Conservation (phyloP, 2,888 invertebrate genomes). For the Asteroscopus sphinx region DNA sequence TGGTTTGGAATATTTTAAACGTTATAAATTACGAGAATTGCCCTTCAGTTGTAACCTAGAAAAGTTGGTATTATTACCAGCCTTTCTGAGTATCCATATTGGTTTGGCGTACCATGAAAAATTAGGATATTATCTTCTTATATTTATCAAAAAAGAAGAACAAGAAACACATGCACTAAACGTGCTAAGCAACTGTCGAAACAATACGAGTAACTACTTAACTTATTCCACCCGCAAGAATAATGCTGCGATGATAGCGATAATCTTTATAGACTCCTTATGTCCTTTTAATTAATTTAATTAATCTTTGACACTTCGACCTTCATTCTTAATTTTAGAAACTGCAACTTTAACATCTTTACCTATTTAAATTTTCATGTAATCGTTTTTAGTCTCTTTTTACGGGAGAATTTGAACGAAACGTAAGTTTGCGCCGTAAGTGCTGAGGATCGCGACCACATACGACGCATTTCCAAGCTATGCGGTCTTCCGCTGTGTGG, state of each 20-base stretch:
- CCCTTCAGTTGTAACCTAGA: too few species aligned
- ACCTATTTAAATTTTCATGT: conserved; percentile 26
- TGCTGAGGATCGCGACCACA: too few species aligned
- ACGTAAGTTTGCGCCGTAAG: conserved; percentile 54
- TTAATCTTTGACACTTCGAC: conserved; percentile 25
- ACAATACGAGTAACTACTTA: not conserved
- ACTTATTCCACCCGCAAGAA: not conserved
- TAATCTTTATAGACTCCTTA: conserved; percentile 1
- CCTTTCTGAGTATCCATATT: too few species aligned
- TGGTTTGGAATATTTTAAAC: too few species aligned
- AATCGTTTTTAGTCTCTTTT: conserved; percentile 8
- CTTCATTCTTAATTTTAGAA: conserved; percentile 17
- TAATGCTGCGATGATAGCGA: conserved; percentile 8
- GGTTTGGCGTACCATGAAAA: too few species aligned
- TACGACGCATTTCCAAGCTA: too few species aligned
- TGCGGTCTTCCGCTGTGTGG: too few species aligned
- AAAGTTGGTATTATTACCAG: too few species aligned
- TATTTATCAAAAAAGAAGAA: too few species aligned
- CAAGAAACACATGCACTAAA: too few species aligned
- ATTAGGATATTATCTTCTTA: too few species aligned
- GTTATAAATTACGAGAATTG: too few species aligned
- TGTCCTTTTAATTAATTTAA: conserved; percentile 7
- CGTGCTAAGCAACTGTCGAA: not conserved
- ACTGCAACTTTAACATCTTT: conserved; percentile 15
- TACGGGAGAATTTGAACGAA: conserved; percentile 39